Evolutionary conservation across 2,888 invertebrate genomes (phyloP), one percentile per base, ranked within the genome.

Genomic region (Camptogramma bilineatum): DNA sequence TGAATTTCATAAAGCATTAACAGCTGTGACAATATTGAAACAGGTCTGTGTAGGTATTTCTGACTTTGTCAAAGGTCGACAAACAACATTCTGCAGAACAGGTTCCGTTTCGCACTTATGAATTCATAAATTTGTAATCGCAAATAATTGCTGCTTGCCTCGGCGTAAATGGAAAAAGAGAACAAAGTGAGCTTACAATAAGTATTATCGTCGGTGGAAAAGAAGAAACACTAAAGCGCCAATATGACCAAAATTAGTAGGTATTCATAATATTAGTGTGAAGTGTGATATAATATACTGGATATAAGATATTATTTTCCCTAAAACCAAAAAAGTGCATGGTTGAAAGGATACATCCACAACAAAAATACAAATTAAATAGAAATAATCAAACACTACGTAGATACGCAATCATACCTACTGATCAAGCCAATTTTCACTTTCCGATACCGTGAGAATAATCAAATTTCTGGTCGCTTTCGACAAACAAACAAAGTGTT

Each of bases 391-490:
- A n/a, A n/a, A n/a, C n/a, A n/a, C n/a, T n/a, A n/a, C n/a, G n/a
- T n/a, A 39, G 39, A 2, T 39, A 39, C n/a, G 39, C 39, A 39
- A 39, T n/a, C n/a, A n/a, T n/a, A 39, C 39, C n/a, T 39, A 8
- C 0, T 13, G 44, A 44, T 44, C 3, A 44, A 44, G 16, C 44
- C 2, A 44, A 44, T 17, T 39, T 13, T 80, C 82, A 85, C 87
- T 86, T 87, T 86, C 87, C 83, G 83, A 79, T 75, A 73, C 75
- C 62, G 64, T 66, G 69, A 79, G 81, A 79, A 83, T 81, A 80
- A 85, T 85, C 81, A 83, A 83, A 86, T 87, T 83, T 77, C 71
- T 70, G 74, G 76, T 75, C 80, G 81, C 86, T 86, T 82, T 84
- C 83, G 71, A 78, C 80, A 73, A 74, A 76, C 78, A 88, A 86